Conservation (phyloP, 1,140 invertebrate genomes). For the Meloidogyne chitwoodi region DNA sequence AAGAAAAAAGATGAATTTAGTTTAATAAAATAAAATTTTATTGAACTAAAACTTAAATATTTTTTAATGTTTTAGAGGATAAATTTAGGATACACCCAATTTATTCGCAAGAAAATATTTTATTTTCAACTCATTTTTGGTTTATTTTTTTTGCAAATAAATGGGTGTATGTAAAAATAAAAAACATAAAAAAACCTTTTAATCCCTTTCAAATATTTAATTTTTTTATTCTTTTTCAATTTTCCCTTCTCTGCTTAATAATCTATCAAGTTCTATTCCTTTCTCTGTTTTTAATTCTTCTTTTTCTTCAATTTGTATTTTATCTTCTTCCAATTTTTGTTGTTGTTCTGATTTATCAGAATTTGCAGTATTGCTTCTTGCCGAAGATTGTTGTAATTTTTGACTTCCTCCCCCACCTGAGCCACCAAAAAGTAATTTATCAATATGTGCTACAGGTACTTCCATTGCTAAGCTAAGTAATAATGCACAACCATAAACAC, state of each 20-base stretch:
- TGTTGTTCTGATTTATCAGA: not conserved
- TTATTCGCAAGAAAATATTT: no score
- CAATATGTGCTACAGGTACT: constrained; percentile 51
- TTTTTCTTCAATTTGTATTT: not conserved
- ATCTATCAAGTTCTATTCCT: not conserved
- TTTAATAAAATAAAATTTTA: no score
- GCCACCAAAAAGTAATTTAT: constrained; percentile 49
- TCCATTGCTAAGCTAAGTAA: constrained; percentile 52
- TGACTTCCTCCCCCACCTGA: not conserved
- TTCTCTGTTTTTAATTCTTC: not conserved
- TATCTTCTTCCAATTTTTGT: not conserved
- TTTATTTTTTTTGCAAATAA: no score
- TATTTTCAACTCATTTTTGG: no score
- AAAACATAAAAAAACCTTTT: no score
- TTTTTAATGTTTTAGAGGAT: no score
- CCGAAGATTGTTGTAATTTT: not conserved
- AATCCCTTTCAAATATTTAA: no score
- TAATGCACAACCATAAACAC: constrained; percentile 49
- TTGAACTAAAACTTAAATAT: no score
- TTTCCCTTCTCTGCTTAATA: not conserved
- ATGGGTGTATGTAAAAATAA: no score
- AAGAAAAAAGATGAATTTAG: no score
- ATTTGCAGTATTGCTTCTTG: not conserved
- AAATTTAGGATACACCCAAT: no score
- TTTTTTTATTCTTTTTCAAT: not conserved